phyloP scores from a whole-genome alignment of 37 sponge, comb jelly and placozoan species.

The Beroe ovata region DNA sequence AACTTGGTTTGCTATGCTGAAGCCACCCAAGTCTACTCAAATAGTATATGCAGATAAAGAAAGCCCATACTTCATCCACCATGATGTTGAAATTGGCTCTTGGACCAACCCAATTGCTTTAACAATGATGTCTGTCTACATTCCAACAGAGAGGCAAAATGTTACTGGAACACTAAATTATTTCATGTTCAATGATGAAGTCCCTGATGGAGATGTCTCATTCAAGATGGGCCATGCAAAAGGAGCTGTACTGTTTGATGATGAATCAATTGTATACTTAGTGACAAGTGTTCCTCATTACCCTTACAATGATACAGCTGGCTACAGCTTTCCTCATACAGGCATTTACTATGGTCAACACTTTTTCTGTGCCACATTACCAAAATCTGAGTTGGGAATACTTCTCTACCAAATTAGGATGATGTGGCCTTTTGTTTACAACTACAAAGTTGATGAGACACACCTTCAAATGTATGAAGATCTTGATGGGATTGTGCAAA shows the following conservation, averaged over 20 bases:
- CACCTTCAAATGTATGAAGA: neutral
- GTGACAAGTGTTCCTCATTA: slow-evolving; percentile 24
- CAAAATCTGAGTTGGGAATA: neutral
- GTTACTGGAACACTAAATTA: slow-evolving; percentile 1
- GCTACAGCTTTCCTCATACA: slow-evolving; percentile 20
- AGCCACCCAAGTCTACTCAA: neutral
- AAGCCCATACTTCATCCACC: neutral
- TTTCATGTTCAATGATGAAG: slow-evolving; percentile 63
- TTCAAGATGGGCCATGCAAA: slow-evolving; percentile 36
- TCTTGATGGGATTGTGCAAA: neutral
- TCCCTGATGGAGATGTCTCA: neutral
- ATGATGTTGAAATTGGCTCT: slow-evolving; percentile 38
- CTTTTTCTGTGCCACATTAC: slow-evolving; percentile 34
- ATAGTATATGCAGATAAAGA: slow-evolving; percentile 33
- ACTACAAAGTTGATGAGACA: neutral
- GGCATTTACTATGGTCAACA: slow-evolving; percentile 60
- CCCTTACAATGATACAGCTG: slow-evolving; percentile 49
- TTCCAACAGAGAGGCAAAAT: neutral
- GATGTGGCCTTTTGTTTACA: slow-evolving; percentile 67
- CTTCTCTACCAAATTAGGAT: slow-evolving; percentile 35
- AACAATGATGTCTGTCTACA: slow-evolving; percentile 13
- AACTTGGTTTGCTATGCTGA: slow-evolving; percentile 21
- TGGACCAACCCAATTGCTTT: slow-evolving; percentile 14
- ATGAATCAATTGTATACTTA: slow-evolving; percentile 17
- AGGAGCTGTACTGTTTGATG: slow-evolving; percentile 48